These are phyloP conservation scores for Adrianichthys oophorus DNA, from an alignment of 2,797 vertebrate species.

Conservation along the genomic window DNA sequence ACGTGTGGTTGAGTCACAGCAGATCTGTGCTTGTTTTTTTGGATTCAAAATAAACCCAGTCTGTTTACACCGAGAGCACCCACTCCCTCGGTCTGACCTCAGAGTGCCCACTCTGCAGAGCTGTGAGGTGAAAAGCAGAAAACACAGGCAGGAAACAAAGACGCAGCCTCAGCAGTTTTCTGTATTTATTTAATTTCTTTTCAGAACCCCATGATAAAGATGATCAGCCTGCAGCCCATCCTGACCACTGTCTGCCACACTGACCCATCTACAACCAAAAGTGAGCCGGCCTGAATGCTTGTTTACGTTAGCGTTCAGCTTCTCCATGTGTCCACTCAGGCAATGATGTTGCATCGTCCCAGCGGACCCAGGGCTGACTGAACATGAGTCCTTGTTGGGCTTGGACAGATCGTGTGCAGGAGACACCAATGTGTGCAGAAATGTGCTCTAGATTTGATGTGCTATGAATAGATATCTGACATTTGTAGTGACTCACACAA, in stretches of 20 bases:
- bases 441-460: conserved; percentile 8
- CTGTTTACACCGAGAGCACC: conserved; percentile 39
- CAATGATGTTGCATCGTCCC: conserved; percentile 40
- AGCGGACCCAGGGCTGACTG: conserved; percentile 50
- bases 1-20: conserved; percentile 51
- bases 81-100: conserved; percentile 42
- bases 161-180: conserved; percentile 10
- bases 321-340: conserved; percentile 34
- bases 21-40: conserved; percentile 20
- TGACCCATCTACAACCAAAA: conserved; percentile 49
- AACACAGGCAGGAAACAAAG: conserved; percentile 11
- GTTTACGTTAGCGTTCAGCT: conserved; percentile 26
- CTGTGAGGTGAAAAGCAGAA: not conserved
- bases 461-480: conserved; percentile 52
- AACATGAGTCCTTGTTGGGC: conserved; percentile 34
- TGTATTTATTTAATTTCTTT: conserved; percentile 10
- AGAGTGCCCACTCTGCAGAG: conserved; percentile 19
- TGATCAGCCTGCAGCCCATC: conserved; percentile 1
- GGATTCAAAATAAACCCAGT: conserved; percentile 47
- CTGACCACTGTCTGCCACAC: conserved; percentile 43
- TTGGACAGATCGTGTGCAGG: conserved; percentile 27
- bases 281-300: conserved; percentile 15
- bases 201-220: conserved; percentile 17
- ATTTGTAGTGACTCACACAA: conserved; percentile 37
- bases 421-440: conserved; percentile 14